These are phyloP conservation scores for Scelioninae gen. 1 DNA, from an alignment of 2,888 invertebrate genomes.

Conservation along the genomic window DNA sequence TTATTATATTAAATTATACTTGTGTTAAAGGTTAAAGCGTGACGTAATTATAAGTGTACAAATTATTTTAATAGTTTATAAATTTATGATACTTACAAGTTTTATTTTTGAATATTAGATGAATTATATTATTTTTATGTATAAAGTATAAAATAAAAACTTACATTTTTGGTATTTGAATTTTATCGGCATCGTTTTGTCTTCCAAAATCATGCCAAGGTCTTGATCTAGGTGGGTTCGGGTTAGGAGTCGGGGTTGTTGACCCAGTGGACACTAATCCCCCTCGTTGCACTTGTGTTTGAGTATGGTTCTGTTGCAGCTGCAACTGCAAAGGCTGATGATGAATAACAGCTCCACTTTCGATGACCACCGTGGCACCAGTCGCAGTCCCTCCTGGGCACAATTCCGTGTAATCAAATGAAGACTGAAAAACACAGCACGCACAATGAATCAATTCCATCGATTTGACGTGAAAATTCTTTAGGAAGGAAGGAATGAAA, in stretches of 20 bases:
- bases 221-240: slow-evolving; percentile 88
- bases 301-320: slow-evolving; percentile 85
- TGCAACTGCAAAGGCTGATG: slow-evolving; percentile 85
- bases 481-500: too few species aligned
- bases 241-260: slow-evolving; percentile 80
- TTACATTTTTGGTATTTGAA: slow-evolving; percentile 99
- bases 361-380: slow-evolving; percentile 86
- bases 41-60: slow-evolving; percentile 22
- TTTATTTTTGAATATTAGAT: too few species aligned
- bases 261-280: slow-evolving; percentile 79
- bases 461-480: too few species aligned
- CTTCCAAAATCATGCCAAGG: slow-evolving; percentile 98
- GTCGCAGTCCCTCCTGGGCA: slow-evolving; percentile 87
- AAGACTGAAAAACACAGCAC: slow-evolving; percentile 89
- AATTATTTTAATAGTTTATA: slow-evolving; percentile 24
- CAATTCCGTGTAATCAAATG: slow-evolving; percentile 95
- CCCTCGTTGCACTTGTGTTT: slow-evolving; percentile 86
- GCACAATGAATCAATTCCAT: neutral
- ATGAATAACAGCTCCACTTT: slow-evolving; percentile 85
- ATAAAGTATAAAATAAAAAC: slow-evolving; percentile 84
- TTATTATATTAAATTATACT: slow-evolving; percentile 30
- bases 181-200: slow-evolving; percentile 97
- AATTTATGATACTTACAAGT: slow-evolving; percentile 18
- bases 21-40: slow-evolving; percentile 51
- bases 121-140: too few species aligned